These are phyloP conservation scores for Hypolimnas misippus DNA, from an alignment of 2,888 invertebrate genomes.

Conservation along the genomic window DNA sequence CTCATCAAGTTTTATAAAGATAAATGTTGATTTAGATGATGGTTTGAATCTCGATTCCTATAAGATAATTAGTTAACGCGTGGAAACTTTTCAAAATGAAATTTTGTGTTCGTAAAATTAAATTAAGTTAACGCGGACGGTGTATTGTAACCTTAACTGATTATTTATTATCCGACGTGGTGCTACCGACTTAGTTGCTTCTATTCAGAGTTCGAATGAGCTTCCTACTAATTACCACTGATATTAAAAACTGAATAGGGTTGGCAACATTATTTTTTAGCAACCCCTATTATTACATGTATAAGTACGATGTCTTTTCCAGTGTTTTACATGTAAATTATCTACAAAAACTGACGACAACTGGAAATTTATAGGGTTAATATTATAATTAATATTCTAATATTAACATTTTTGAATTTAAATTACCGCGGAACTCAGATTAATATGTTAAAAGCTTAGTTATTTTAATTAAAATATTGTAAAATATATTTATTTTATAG, in stretches of 20 bases:
- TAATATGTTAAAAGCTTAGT: too few species aligned
- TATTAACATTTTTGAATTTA: too few species aligned
- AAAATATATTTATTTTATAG: too few species aligned
- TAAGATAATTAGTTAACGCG: too few species aligned
- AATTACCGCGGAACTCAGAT: too few species aligned
- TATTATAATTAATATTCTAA: too few species aligned
- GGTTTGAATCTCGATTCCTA: not conserved
- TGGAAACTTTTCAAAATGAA: too few species aligned
- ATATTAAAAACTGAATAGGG: constrained; percentile 55
- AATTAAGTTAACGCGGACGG: constrained; percentile 33
- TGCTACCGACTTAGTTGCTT: constrained; percentile 72
- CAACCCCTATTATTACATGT: not conserved
- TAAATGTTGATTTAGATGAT: not conserved
- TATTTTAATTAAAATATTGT: too few species aligned
- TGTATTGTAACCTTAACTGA: constrained; percentile 71
- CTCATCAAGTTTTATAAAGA: not conserved
- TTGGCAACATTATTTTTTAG: constrained; percentile 39
- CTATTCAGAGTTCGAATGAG: constrained; percentile 69
- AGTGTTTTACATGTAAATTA: too few species aligned
- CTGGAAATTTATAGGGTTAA: too few species aligned
- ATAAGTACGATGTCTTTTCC: not conserved
- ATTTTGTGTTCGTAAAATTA: constrained; percentile 25
- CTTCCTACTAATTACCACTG: constrained; percentile 72
- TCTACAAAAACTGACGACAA: too few species aligned
- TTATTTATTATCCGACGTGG: constrained; percentile 61